Evolutionary conservation across 1,140 invertebrate genomes (phyloP).

Genomic region (Archegozetes longisetosus): DNA sequence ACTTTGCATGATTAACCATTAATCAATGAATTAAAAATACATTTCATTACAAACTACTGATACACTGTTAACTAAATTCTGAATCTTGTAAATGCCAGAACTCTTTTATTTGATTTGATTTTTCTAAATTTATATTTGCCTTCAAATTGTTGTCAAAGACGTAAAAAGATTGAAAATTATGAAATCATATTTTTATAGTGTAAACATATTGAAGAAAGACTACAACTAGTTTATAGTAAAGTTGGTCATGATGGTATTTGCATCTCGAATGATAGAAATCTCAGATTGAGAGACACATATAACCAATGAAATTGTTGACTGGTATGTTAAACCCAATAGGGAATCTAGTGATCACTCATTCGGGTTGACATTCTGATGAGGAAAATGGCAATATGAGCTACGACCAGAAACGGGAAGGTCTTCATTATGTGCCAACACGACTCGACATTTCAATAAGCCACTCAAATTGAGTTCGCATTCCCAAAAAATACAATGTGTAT

Average conservation of each 20-base stretch:
- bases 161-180: too few relatives aligned
- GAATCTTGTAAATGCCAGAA: too few relatives aligned
- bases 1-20: neutral
- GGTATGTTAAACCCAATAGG: neutral
- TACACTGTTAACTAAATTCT: too few relatives aligned
- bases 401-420: neutral
- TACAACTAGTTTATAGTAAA: too few relatives aligned
- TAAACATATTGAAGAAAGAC: too few relatives aligned
- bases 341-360: slow-evolving; percentile 5
- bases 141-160: too few relatives aligned
- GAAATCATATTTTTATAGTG: too few relatives aligned
- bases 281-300: neutral
- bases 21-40: neutral
- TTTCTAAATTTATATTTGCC: too few relatives aligned
- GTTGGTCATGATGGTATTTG: too few relatives aligned
- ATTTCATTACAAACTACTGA: too few relatives aligned
- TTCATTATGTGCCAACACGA: slow-evolving; percentile 2
- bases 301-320: slow-evolving; percentile 6
- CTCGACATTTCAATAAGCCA: neutral
- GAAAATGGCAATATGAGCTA: neutral
- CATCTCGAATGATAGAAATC: neutral
- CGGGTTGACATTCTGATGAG: slow-evolving; percentile 9
- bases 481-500: neutral
- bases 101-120: too few relatives aligned
- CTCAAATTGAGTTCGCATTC: neutral